Evolutionary conservation across 2,113 vertebrate genomes (phyloP), one percentile per base, ranked within the genome.

Genomic region (Dasyurus viverrinus): DNA sequence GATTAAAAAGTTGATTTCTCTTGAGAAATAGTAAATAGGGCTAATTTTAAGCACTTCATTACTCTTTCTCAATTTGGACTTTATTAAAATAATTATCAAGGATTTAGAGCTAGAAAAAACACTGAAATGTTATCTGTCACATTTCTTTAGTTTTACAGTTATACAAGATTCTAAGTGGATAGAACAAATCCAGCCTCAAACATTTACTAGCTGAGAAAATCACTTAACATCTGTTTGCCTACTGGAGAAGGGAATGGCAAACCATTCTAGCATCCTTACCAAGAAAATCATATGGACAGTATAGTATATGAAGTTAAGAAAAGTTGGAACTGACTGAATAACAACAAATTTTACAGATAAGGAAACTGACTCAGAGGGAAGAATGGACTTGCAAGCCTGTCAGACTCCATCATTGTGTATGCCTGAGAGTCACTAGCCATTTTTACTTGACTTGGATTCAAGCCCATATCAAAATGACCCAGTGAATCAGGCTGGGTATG

Each of bases 31-130:
- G 23, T 47, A 25, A 11, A 27, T 68, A 93, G 57, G 2, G 50
- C 53, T 93, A 60, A 10, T 93, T 76, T 95, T 93, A 26, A 53
- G 50, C 42, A n/a, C 0, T 94, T 89, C 92, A 84, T 92, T 54
- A 25, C 90, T 76, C 12, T 68, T 68, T 16, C 26, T 30, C 30
- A 36, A 11, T 36, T 36, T 36, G 12, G 30, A 30, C 11, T 4
- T n/a, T 76, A 76, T 90, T 50, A 90, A 47, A 46, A 47, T 90
- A 90, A 11, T 48, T 24, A 48, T 90, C 60, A 76, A 19, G 16
- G 55, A 19, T n/a, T 76, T 76, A n/a, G 30, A 76, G 1, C 36
- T 76, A 76, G 30, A 76, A 76, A 68, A 68, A 27, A 68, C 11
- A 76, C n/a, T n/a, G 19, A n/a, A n/a, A n/a, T n/a, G 36, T 76